Conservation (phyloP, 30 jellyfish, hydroid and myxozoan genomes). For the Pelagia noctiluca region DNA sequence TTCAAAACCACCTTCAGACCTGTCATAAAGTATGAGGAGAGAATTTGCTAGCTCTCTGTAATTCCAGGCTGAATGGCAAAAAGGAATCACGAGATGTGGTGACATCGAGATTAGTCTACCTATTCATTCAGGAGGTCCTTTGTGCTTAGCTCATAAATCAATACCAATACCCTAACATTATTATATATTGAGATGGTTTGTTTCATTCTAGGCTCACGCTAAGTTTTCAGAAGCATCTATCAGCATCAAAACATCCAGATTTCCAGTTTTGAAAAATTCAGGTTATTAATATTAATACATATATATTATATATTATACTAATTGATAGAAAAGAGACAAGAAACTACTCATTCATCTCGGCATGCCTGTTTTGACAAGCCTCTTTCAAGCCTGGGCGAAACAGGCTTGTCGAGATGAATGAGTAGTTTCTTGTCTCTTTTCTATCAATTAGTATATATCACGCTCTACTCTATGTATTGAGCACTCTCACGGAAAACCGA, state of each 20-base stretch:
- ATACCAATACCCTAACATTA: neutral
- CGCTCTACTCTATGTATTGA: too few species aligned
- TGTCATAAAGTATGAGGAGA: too few species aligned
- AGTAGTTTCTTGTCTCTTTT: neutral
- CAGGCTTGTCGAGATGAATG: neutral
- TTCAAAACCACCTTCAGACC: too few species aligned
- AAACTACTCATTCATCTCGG: too few species aligned
- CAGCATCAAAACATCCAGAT: constrained; percentile 37
- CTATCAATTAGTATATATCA: too few species aligned
- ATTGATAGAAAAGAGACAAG: neutral
- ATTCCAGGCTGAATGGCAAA: too few species aligned
- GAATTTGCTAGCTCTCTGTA: too few species aligned
- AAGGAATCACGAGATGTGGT: too few species aligned
- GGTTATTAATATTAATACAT: constrained; percentile 4
- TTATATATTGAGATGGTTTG: neutral
- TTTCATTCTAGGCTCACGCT: constrained; percentile 47
- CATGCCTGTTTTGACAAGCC: too few species aligned
- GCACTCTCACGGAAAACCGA: too few species aligned
- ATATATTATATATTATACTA: neutral
- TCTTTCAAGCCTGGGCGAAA: neutral
- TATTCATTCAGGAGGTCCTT: too few species aligned
- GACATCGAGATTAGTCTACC: too few species aligned
- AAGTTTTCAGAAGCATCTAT: constrained; percentile 66
- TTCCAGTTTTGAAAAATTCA: constrained; percentile 31
- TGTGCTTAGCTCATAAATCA: neutral